Evolutionary conservation across 2,888 invertebrate species (phyloP), one percentile per base, ranked within the genome.

Genomic region (Cyclophora albipunctata): DNA sequence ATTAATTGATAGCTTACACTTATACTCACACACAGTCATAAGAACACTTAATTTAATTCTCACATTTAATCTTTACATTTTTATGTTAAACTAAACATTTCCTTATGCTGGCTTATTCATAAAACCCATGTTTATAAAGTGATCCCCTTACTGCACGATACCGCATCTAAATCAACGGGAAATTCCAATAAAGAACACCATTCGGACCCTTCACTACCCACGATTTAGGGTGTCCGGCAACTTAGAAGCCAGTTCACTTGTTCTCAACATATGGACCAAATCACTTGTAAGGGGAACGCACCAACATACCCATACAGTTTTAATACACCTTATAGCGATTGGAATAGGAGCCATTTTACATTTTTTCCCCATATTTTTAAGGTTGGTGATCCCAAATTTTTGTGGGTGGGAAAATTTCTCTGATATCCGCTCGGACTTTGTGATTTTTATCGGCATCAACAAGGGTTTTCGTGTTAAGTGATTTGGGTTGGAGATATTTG

Each of bases 391-490:
- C 55, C 62, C 59, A 71, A 73, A 78, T 78, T 78, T 78, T 81
- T 73, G 71, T 76, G 81, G 81, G 78, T 78, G 75, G 71, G 81
- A 81, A 85, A 20, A 83, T 78, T 78, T 76, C 69, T 68, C 75
- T 37, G 75, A 83, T 84, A 80, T 86, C 83, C 85, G 75, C 67
- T 80, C 80, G 85, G 86, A 83, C 82, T 71, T 69, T 75, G 80
- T 78, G 78, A 81, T 84, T 85, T 86, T 87, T 87, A 87, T 87
- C 85, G 78, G 73, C 73, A 75, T 75, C 74, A 78, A 84, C 78
- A 79, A 74, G 84, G 84, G 83, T 75, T 66, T 66, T 54, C 65
- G 68, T 73, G 75, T 80, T 80, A 77, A 69, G 75, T 67, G 75
- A 77, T 79, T 80, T 67, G 71, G 73, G 73, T 67, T 64, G 70